phyloP scores from a whole-genome alignment of 2,888 invertebrate genomes.

The Ephialtes manifestator region DNA sequence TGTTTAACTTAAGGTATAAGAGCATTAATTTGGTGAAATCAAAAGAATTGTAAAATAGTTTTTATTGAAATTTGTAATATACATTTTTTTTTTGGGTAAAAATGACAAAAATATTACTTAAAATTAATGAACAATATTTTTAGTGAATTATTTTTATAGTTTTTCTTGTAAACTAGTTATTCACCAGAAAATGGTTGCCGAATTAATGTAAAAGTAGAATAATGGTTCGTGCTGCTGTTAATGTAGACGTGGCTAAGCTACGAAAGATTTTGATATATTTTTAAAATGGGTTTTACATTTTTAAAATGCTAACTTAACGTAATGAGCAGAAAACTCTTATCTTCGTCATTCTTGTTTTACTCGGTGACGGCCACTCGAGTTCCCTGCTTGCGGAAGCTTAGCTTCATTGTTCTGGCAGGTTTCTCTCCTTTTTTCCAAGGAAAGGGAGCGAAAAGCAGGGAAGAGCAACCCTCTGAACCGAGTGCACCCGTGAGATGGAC shows the following conservation, averaged over 20 bases:
- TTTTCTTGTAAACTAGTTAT: no score
- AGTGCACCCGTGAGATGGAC: slow-evolving; percentile 20
- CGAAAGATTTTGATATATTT: background rate
- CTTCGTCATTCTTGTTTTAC: background rate
- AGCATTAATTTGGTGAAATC: no score
- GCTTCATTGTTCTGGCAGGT: slow-evolving; percentile 20
- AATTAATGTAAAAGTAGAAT: no score
- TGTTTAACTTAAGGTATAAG: no score
- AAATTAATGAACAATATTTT: no score
- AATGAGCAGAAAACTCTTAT: background rate
- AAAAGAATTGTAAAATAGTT: no score
- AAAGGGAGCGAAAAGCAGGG: slow-evolving; percentile 10
- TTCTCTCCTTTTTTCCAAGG: background rate
- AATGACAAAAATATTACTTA: no score
- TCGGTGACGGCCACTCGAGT: slow-evolving; percentile 7
- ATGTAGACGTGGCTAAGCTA: background rate
- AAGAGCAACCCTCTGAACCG: slow-evolving; percentile 24
- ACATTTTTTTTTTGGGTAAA: no score
- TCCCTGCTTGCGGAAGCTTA: background rate
- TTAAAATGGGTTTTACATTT: background rate
- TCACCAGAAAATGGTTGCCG: no score
- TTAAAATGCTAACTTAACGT: background rate
- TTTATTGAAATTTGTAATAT: no score
- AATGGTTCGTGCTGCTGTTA: no score
- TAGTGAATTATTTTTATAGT: no score